Percentiles rank a stretch among this genome's conserved stretches.
These are phyloP conservation scores for Andrena minutula DNA, from an alignment of 2,888 invertebrate genomes.

Conservation along the genomic window DNA sequence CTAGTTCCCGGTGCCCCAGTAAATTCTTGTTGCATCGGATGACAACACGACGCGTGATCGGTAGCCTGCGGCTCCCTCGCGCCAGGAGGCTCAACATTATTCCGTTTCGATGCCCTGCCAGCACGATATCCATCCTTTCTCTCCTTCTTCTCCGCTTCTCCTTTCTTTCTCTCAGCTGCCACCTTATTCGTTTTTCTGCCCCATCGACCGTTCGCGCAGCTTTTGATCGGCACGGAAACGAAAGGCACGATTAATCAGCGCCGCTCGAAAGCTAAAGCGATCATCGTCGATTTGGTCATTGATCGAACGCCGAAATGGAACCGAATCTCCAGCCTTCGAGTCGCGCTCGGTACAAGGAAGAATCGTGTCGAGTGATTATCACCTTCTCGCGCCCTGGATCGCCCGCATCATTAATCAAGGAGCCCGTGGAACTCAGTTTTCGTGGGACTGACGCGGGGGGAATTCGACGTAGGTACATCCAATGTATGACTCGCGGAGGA, in stretches of 20 bases:
- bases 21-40: slow-evolving; percentile 67
- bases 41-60: slow-evolving; percentile 52
- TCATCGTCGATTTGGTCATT: slow-evolving; percentile 26
- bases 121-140: slow-evolving; percentile 5
- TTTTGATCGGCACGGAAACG: slow-evolving; percentile 8
- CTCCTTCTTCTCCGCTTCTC: slow-evolving; percentile 40
- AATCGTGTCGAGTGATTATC: slow-evolving; percentile 21
- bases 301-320: slow-evolving; percentile 32
- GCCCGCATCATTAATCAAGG: slow-evolving; percentile 38
- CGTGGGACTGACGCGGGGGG: neutral
- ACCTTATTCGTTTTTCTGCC: neutral
- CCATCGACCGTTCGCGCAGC: neutral
- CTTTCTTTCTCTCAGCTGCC: slow-evolving; percentile 11
- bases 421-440: slow-evolving; percentile 9
- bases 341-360: neutral
- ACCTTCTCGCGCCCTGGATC: neutral
- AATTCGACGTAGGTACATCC: neutral
- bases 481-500: neutral
- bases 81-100: slow-evolving; percentile 36
- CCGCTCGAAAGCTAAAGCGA: slow-evolving; percentile 23
- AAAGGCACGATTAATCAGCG: slow-evolving; percentile 54
- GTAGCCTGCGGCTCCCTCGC: slow-evolving; percentile 44
- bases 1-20: slow-evolving; percentile 70
- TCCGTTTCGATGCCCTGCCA: slow-evolving; percentile 42
- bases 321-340: slow-evolving; percentile 26